Evolutionary conservation across 2,797 vertebrate species (phyloP), one percentile per base, ranked within the genome.

Genomic region (Centropyge bicolor): DNA sequence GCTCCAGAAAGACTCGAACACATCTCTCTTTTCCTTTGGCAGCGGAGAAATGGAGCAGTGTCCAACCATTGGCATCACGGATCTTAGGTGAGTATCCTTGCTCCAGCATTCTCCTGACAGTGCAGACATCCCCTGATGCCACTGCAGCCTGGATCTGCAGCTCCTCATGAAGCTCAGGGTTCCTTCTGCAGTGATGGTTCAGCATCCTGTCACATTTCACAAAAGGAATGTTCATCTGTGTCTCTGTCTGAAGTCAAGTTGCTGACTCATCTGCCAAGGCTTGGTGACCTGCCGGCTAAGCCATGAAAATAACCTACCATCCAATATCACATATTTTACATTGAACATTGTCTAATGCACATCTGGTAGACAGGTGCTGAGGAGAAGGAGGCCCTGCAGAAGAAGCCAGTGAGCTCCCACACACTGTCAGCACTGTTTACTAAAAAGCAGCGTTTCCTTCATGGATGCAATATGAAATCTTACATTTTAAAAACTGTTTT

Each of bases 121-220:
- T 98, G 95, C 96, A 98, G 22, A 99, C 97, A 94, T 99, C 98
- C 27, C 98, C 98, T 0, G 97, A 97, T 3, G 98, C 98, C 83
- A 99, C 98, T 0, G 98, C 98, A 66, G 98, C 97, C 95, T 99
- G 98, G 85, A 99, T 99, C 97, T 99, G 98, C 95, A 99, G 94
- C 94, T 99, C 98, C 91, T 99, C 98, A 93, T 98, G 98, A 70
- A 99, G 96, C 84, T 99, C 98, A 76, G 98, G 97, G 95, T 99
- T 99, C 93, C 98, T 96, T 93, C 98, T 96, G 94, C 98, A 99
- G 92, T 99, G 98, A 94, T 99, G 98, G 96, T 98, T 98, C 96
- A 99, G 97, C 98, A 99, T 99, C 97, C 97, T 99, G 96, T 95
- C 95, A 96, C 95, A 95, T 96, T 92, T 93, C 78, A 81, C 92